Conservation (phyloP, 2,113 vertebrate species). For the Heliornis fulica region DNA sequence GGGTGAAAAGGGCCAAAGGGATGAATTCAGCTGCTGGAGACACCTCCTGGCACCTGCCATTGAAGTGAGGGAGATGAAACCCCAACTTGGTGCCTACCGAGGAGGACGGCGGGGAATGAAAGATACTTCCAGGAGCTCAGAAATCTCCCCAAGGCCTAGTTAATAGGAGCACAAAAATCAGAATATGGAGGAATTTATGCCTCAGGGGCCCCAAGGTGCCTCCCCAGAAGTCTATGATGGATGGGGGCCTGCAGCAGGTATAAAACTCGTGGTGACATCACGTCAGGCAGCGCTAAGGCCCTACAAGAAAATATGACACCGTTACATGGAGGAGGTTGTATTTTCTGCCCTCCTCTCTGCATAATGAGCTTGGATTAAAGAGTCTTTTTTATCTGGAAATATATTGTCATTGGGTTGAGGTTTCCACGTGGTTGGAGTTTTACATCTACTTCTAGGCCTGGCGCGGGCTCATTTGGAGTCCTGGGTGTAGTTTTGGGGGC, state of each 20-base stretch:
- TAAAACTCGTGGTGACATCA: constrained; percentile 36
- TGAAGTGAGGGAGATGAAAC: neutral
- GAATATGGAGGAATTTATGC: neutral
- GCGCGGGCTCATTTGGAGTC: no score
- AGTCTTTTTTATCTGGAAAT: neutral
- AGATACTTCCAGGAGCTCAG: neutral
- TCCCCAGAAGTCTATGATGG: constrained; percentile 21
- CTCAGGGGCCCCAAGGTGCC: neutral
- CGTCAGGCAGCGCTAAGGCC: constrained; percentile 13
- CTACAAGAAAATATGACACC: neutral
- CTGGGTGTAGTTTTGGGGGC: no score
- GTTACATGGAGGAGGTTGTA: neutral
- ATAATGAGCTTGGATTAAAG: neutral
- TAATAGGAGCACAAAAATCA: neutral
- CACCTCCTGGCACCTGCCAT: neutral
- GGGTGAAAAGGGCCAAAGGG: neutral
- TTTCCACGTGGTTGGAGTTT: no score
- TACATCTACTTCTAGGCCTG: no score
- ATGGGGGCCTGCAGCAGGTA: neutral
- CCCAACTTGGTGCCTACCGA: fast-evolving
- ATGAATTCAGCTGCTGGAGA: neutral
- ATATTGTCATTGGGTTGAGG: neutral
- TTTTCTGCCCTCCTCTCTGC: neutral
- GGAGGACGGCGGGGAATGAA: neutral
- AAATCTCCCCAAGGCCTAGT: neutral